A percentile compares a stretch with the other conserved stretches of the same genome.
Conservation (phyloP, 2,888 invertebrate species). For the Cheilosia grossa region DNA sequence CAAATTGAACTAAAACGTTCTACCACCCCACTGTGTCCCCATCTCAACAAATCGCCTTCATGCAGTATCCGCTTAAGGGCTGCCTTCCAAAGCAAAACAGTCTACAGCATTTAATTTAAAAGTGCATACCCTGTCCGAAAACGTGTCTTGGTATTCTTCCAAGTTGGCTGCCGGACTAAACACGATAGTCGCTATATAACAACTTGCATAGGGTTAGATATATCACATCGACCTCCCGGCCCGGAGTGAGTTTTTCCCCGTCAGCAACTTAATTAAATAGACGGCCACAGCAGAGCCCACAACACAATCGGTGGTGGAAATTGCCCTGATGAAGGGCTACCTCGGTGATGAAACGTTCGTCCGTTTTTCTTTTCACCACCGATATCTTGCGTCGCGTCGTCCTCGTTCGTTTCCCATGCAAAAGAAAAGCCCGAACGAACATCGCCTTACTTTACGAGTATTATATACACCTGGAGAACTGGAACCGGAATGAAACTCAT, state of each 20-base stretch:
- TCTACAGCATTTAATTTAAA: conserved; percentile 29
- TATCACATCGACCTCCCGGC: conserved; percentile 23
- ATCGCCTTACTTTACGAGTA: not conserved
- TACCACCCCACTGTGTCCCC: conserved; percentile 20
- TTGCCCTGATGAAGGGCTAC: conserved; percentile 30
- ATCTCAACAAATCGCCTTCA: not conserved
- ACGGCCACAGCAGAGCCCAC: conserved; percentile 11
- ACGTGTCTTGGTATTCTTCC: conserved; percentile 30
- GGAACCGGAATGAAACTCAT: conserved; percentile 22
- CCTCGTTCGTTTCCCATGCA: not conserved
- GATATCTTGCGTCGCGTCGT: not conserved
- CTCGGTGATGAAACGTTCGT: conserved; percentile 18
- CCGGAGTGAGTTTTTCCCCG: conserved; percentile 12
- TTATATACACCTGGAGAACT: not conserved
- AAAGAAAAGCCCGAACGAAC: not conserved
- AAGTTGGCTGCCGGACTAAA: conserved; percentile 23
- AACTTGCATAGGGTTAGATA: not conserved
- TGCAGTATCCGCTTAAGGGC: not conserved
- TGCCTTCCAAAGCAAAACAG: conserved; percentile 12
- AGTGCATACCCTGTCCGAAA: conserved; percentile 16
- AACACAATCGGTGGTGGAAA: conserved; percentile 31
- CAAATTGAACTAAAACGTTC: not conserved
- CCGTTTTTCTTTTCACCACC: conserved; percentile 16
- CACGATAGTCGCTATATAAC: conserved; percentile 3
- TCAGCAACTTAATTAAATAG: conserved; percentile 46